phyloP scores from a whole-genome alignment of 2,888 invertebrate species.

The Trachelus tabidus region DNA sequence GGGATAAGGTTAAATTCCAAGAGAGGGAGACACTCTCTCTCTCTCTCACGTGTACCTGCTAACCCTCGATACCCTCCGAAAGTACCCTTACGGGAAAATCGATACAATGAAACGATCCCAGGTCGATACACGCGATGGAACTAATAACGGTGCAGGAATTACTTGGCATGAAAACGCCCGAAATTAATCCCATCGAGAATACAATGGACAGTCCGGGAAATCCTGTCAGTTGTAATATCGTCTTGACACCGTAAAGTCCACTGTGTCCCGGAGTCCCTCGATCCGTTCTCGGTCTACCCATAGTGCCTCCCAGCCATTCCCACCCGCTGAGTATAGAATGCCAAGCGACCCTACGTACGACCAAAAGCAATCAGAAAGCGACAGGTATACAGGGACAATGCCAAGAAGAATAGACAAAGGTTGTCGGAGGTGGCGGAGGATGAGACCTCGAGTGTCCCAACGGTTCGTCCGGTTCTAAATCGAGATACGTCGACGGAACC shows the following conservation, averaged over 20 bases:
- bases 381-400: background rate
- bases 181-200: background rate
- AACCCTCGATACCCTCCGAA: background rate
- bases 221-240: background rate
- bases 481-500: conserved; percentile 27
- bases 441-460: background rate
- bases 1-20: background rate
- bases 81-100: background rate
- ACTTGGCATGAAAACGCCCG: background rate
- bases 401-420: background rate
- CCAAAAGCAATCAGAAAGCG: background rate
- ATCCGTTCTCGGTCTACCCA: background rate
- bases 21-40: no score
- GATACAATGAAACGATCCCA: background rate
- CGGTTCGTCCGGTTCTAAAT: conserved; percentile 21
- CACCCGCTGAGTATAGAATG: background rate
- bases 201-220: background rate
- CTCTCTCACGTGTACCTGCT: background rate
- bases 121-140: background rate
- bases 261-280: background rate
- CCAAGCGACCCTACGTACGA: background rate
- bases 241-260: background rate
- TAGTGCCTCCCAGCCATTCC: background rate
- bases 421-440: background rate
- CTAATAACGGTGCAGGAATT: background rate